Evolutionary conservation across 2,888 invertebrate genomes (phyloP), one percentile per base, ranked within the genome.

Genomic region (Heteropelma amictum): DNA sequence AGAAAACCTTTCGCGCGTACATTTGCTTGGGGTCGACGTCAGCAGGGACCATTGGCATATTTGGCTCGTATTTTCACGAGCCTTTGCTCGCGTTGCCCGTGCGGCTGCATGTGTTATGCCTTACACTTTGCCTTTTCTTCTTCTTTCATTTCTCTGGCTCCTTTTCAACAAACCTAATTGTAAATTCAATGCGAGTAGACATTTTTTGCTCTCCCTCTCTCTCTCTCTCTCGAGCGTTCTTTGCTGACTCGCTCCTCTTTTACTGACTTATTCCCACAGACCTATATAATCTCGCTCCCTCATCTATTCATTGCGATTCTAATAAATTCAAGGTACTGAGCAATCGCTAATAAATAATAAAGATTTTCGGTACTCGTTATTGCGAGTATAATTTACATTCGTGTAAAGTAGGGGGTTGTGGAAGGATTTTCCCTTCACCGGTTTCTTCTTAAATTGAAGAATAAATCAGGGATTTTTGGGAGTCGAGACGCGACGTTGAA

Each of bases 181-280:
- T 23, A 45, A 65, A 12, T 53, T 40, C 33, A n/a, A 14, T 69
- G 35, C 65, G 49, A 68, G 21, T 53, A 23, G 23, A n/a, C 47
- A 23, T n/a, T 7, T 47, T 38, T 35, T n/a, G 12, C 14, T 28
- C 14, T 10, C 30, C 67, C 68, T 68, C 68, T 42, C 68, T 71
- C 71, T 68, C 65, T 75, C 70, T 53, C 58, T 67, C 60, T 26
- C 60, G 8, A n/a, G 3, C 53, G 19, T 40, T 7, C 42, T 33
- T 42, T 33, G n/a, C 53, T 33, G n/a, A 8, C 56, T 23, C 10
- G 21, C 38, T 40, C n/a, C 49, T 49, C 21, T 49, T 26, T 26
- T 12, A 38, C 35, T 56, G 42, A 51, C 40, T 56, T n/a, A n/a
- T n/a, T n/a, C n/a, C n/a, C n/a, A n/a, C n/a, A n/a, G n/a, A n/a